Conservation (phyloP, 2,113 vertebrate genomes). For the Entelurus aequoreus region DNA sequence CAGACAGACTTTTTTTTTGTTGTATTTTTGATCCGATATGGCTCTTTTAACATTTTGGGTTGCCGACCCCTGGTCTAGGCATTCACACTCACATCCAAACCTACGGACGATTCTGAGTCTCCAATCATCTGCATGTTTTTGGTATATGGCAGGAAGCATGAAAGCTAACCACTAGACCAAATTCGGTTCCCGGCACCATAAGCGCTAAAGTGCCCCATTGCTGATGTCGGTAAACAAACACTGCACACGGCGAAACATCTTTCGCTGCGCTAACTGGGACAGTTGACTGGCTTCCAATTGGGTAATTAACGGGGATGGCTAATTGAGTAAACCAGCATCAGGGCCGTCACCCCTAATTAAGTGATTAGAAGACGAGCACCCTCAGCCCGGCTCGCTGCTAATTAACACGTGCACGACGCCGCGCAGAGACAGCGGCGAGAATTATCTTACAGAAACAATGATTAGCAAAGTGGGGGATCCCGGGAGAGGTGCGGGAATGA, state of each 20-base stretch:
- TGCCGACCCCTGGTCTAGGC: too few species aligned
- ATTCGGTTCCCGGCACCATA: not conserved
- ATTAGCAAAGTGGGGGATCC: conserved; percentile 73
- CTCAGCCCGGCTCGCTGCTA: conserved; percentile 77
- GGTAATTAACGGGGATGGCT: conserved; percentile 98
- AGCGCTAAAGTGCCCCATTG: too few species aligned
- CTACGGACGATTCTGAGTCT: too few species aligned
- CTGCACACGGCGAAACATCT: conserved; percentile 13
- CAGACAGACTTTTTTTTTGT: too few species aligned
- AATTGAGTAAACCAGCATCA: conserved; percentile 97
- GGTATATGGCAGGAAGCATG: too few species aligned
- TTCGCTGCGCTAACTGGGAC: conserved; percentile 73
- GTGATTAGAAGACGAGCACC: conserved; percentile 91
- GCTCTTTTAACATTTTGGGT: too few species aligned
- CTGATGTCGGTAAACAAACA: not conserved
- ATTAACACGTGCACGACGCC: conserved; percentile 77
- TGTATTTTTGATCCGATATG: too few species aligned
- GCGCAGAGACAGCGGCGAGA: conserved; percentile 50
- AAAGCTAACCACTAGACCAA: too few species aligned
- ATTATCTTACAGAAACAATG: conserved; percentile 83
- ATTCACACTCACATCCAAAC: too few species aligned
- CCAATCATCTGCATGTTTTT: too few species aligned
- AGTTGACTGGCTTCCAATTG: conserved; percentile 82
- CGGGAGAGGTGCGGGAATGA: conserved; percentile 50
- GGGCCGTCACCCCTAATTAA: conserved; percentile 97